Evolutionary conservation across 2,888 invertebrate genomes (phyloP), one percentile per base, ranked within the genome.

Genomic region (Hydriomena furcata): DNA sequence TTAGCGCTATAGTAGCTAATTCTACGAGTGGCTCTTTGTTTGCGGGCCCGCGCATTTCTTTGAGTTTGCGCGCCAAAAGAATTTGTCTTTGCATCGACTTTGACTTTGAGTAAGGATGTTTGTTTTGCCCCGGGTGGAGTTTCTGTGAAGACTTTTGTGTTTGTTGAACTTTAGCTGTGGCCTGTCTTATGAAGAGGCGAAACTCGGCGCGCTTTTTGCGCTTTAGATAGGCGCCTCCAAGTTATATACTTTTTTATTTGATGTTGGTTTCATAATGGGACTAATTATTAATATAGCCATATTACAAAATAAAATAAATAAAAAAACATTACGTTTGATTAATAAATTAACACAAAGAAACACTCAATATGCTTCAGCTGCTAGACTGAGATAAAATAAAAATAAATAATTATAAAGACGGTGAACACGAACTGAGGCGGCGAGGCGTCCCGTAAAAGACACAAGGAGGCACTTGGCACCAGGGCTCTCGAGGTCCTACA

Each of bases 1-100:
- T 90, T 90, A 89, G 89, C 73, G 79, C 82, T 83, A 88, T 89
- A 80, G 85, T 76, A 64, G 86, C 88, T 89, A 89, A 89, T 88
- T 86, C 86, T 76, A 78, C 80, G 80, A 84, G 82, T 76, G 82
- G 81, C 76, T 81, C 84, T 89, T 90, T 90, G 88, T 89, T 84
- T 80, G 79, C 76, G 59, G 65, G 73, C 69, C 73, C 72, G 80
- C 70, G 65, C 77, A 70, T 69, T 83, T 87, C 87, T 88, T 89
- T 90, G 87, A 85, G 83, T 78, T 80, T 62, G 72, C 80, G 84
- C 82, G 79, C 81, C 79, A 80, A 87, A 88, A 89, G 89, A 89
- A 87, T 87, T 87, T 89, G 85, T 87, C 88, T 88, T 87, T 87
- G 80, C 79, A 72, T 72, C 78, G 82, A 85, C 83, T 86, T 72